phyloP scores from a whole-genome alignment of 2,113 vertebrate genomes.

The Quiscalus mexicanus region DNA sequence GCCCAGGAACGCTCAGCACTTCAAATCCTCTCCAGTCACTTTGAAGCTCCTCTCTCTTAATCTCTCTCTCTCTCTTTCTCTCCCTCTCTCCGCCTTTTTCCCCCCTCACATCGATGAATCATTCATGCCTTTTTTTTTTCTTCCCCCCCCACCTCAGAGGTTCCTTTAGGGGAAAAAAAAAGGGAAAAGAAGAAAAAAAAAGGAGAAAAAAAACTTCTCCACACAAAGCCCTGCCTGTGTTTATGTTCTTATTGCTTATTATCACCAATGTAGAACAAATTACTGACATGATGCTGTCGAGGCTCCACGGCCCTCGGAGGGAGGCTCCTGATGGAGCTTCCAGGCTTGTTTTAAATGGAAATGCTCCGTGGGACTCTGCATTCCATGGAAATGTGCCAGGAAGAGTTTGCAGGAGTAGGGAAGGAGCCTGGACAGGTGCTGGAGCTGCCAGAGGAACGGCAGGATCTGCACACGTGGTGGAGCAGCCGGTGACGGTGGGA shows the following conservation, averaged over 20 bases:
- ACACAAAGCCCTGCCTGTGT: constrained; percentile 56
- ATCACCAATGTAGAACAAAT: constrained; percentile 69
- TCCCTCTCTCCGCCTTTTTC: background rate
- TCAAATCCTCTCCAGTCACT: constrained; percentile 72
- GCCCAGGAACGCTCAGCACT: constrained; percentile 69
- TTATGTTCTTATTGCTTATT: constrained; percentile 57
- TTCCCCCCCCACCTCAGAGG: background rate
- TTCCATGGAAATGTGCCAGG: background rate
- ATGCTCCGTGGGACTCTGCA: background rate
- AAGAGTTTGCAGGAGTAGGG: background rate
- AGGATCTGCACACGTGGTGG: fast-evolving
- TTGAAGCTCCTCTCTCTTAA: constrained; percentile 74
- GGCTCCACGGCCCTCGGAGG: background rate
- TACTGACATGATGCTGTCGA: constrained; percentile 52
- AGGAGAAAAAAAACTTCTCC: background rate
- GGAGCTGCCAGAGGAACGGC: fast-evolving
- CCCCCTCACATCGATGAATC: constrained; percentile 63
- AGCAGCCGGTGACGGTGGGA: fast-evolving
- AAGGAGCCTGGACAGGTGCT: fast-evolving
- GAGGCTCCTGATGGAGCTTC: background rate
- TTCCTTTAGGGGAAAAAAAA: background rate
- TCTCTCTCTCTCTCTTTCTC: constrained; percentile 45
- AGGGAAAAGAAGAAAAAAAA: background rate
- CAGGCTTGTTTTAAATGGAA: background rate
- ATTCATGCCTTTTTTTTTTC: constrained; percentile 42